Evolutionary conservation across 2,797 vertebrate species (phyloP).

Genomic region (Pampus argenteus): DNA sequence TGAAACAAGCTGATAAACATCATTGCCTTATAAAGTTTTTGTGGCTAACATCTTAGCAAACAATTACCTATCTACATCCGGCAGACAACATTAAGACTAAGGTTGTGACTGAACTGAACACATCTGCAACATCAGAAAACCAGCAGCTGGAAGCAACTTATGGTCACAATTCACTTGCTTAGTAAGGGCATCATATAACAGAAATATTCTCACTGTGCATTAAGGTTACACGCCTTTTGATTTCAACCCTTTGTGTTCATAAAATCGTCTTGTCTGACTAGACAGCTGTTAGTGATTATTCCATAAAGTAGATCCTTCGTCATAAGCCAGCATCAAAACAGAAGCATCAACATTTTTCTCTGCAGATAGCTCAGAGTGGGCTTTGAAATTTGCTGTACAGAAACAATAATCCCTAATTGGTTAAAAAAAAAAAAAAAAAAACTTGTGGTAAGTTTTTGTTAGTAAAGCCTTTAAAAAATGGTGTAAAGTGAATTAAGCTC

Average conservation of each 20-base stretch:
- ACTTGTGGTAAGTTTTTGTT: slow-evolving; percentile 53
- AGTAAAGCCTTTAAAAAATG: slow-evolving; percentile 65
- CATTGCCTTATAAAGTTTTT: too few species aligned
- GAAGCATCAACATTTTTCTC: slow-evolving; percentile 51
- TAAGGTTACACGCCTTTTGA: slow-evolving; percentile 14
- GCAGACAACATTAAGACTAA: slow-evolving; percentile 4
- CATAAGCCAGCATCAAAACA: slow-evolving; percentile 43
- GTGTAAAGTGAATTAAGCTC: slow-evolving; percentile 61
- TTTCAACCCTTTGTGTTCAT: slow-evolving; percentile 22
- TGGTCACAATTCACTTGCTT: not conserved
- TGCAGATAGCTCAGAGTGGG: slow-evolving; percentile 39
- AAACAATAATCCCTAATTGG: slow-evolving; percentile 66
- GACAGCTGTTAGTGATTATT: slow-evolving; percentile 44
- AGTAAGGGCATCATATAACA: not conserved
- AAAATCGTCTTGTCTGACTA: slow-evolving; percentile 14
- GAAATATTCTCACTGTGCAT: not conserved
- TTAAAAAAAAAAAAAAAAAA: slow-evolving; percentile 28
- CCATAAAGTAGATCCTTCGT: slow-evolving; percentile 34
- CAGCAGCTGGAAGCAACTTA: not conserved
- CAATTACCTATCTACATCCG: not conserved
- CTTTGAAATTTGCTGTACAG: slow-evolving; percentile 45
- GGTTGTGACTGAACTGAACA: not conserved
- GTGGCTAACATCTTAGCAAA: not conserved
- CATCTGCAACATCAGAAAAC: not conserved
- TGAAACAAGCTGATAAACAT: not conserved